phyloP scores from a whole-genome alignment of 1,140 invertebrate genomes.

The Bombus affinis region DNA sequence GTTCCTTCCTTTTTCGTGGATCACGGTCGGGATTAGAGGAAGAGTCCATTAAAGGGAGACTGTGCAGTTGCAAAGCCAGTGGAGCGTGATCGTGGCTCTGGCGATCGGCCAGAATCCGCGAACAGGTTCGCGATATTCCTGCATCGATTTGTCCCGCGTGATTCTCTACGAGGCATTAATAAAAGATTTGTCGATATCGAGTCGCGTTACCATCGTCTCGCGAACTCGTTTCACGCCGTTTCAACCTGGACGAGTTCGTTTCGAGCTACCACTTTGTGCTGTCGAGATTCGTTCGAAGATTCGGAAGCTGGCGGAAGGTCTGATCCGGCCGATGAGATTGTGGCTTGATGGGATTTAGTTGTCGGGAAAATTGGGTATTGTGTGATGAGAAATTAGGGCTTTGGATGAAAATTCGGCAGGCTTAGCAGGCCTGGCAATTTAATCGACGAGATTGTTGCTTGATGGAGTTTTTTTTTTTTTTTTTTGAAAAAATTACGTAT shows the following conservation, averaged over 20 bases:
- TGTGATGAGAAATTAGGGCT: no score
- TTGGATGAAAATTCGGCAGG: no score
- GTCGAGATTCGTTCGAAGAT: background rate
- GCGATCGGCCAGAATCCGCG: conserved; percentile 54
- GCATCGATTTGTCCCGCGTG: conserved; percentile 30
- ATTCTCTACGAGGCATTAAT: conserved; percentile 22
- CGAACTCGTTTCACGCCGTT: conserved; percentile 11
- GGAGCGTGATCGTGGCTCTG: conserved; percentile 41
- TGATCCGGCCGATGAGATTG: background rate
- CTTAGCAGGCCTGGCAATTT: no score
- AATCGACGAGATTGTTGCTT: no score
- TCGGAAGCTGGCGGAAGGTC: background rate
- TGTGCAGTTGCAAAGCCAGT: conserved; percentile 42
- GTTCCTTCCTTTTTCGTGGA: conserved; percentile 35
- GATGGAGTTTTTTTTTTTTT: no score
- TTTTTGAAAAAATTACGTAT: no score
- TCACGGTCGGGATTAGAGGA: conserved; percentile 66
- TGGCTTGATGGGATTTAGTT: background rate
- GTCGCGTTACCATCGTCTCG: background rate
- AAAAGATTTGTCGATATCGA: conserved; percentile 47
- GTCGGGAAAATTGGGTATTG: no score
- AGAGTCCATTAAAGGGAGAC: conserved; percentile 68
- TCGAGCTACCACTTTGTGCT: background rate
- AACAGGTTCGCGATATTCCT: conserved; percentile 30
- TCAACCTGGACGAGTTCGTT: background rate